phyloP scores from a whole-genome alignment of 2,797 vertebrate genomes.

The Apodemus agrarius region DNA sequence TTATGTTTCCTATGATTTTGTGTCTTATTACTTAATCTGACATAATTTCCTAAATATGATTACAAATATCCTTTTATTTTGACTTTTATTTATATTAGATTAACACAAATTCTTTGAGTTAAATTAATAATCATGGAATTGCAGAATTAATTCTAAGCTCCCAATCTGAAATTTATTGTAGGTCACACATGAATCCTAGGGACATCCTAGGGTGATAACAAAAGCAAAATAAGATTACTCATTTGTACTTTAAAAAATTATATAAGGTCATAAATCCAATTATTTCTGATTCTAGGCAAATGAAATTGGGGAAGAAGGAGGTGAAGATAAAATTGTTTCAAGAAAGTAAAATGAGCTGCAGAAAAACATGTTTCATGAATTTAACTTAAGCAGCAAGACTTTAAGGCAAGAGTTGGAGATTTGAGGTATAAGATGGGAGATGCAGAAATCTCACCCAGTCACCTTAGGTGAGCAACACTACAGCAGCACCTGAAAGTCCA shows the following conservation, averaged over 20 bases:
- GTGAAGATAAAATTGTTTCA: neutral
- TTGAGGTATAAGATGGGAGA: neutral
- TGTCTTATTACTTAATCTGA: neutral
- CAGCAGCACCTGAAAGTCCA: neutral
- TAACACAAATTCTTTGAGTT: neutral
- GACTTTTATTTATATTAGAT: slow-evolving; percentile 16
- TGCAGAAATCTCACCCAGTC: neutral
- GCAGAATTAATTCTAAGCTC: neutral
- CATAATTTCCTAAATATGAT: neutral
- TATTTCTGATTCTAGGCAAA: neutral
- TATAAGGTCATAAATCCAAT: neutral
- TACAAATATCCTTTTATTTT: neutral
- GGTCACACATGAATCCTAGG: neutral
- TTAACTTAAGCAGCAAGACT: neutral
- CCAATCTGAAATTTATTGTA: slow-evolving; percentile 24
- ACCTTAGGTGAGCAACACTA: neutral
- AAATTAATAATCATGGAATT: slow-evolving; percentile 26
- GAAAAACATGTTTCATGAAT: neutral
- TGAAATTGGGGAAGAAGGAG: neutral
- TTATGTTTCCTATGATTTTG: neutral
- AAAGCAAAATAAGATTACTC: neutral
- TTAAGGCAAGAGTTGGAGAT: neutral
- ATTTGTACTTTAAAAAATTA: neutral
- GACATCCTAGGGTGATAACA: neutral
- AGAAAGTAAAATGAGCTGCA: neutral